These are phyloP conservation scores for Sakesphorus luctuosus DNA, from an alignment of 2,113 vertebrate species.

Conservation along the genomic window DNA sequence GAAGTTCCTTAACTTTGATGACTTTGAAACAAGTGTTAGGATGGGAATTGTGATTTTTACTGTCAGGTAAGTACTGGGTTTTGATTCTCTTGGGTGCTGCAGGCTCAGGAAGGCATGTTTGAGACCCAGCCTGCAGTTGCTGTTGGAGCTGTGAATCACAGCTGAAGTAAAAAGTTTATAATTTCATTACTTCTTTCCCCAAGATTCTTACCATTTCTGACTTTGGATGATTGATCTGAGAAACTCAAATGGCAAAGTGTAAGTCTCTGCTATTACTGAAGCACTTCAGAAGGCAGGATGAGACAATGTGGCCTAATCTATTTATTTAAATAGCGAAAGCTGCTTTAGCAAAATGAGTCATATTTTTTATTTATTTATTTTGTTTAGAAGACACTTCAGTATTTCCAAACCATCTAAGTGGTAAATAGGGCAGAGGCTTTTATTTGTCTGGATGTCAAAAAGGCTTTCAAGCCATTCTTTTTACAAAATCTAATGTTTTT, in stretches of 20 bases:
- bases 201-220: constrained; percentile 68
- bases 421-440: background rate
- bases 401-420: constrained; percentile 5
- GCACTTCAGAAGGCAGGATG: constrained; percentile 78
- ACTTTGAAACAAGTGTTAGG: background rate
- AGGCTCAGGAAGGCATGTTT: background rate
- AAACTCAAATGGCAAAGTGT: constrained; percentile 75
- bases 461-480: constrained; percentile 60
- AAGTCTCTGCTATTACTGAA: constrained; percentile 80
- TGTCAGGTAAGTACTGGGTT: background rate
- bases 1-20: background rate
- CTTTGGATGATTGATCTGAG: constrained; percentile 80
- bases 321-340: constrained; percentile 71
- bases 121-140: background rate
- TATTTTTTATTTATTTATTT: constrained; percentile 27
- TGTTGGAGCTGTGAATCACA: background rate
- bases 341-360: constrained; percentile 77
- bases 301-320: constrained; percentile 77
- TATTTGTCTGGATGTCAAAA: constrained; percentile 57
- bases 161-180: constrained; percentile 37
- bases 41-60: background rate
- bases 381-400: constrained; percentile 23
- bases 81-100: background rate
- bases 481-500: constrained; percentile 43
- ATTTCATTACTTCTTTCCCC: constrained; percentile 43